Conservation (phyloP, 2,888 invertebrate species). For the Molorchus minor region DNA sequence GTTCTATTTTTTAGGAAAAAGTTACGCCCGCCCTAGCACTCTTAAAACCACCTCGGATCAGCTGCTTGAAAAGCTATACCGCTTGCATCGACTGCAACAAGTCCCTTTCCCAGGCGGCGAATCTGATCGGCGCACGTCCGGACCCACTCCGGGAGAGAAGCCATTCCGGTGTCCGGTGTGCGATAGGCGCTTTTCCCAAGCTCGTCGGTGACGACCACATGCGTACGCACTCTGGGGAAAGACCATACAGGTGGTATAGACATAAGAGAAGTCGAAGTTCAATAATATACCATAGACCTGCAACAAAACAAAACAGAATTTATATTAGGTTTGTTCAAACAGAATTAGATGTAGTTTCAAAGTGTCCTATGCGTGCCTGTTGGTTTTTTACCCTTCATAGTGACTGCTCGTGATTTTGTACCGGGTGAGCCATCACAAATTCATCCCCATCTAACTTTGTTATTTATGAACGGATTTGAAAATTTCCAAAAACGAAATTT, state of each 20-base stretch:
- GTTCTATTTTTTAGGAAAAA: constrained; percentile 68
- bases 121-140: constrained; percentile 96
- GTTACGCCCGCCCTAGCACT: constrained; percentile 95
- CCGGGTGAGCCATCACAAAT: too few relatives aligned
- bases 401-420: too few relatives aligned
- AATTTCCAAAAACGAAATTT: too few relatives aligned
- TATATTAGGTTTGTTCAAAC: too few relatives aligned
- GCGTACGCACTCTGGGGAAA: constrained; percentile 99
- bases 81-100: constrained; percentile 94
- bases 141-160: constrained; percentile 97
- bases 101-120: constrained; percentile 98
- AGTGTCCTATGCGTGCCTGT: too few relatives aligned
- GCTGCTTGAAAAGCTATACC: constrained; percentile 93
- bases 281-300: too few relatives aligned
- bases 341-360: too few relatives aligned
- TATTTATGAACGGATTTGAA: too few relatives aligned
- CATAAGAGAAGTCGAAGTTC: too few relatives aligned
- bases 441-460: too few relatives aligned
- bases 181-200: constrained; percentile 96
- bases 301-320: too few relatives aligned
- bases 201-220: constrained; percentile 98
- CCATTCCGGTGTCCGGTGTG: constrained; percentile 97
- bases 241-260: constrained; percentile 78
- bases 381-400: too few relatives aligned
- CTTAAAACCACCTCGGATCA: constrained; percentile 96